Evolutionary conservation across 2,797 vertebrate species (phyloP).

Genomic region (Lateolabrax maculatus): DNA sequence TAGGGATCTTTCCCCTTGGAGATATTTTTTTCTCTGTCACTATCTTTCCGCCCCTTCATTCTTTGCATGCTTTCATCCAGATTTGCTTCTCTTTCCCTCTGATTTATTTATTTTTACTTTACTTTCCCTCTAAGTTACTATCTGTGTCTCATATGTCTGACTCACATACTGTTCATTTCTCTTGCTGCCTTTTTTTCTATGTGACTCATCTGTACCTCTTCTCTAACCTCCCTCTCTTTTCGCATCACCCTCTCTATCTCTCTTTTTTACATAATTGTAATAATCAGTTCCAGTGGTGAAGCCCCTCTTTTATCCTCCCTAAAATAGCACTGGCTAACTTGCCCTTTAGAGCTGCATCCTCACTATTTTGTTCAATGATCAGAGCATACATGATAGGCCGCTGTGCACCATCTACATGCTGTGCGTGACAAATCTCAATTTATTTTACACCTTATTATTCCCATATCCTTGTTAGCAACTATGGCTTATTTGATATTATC

Average conservation of each 20-base stretch:
- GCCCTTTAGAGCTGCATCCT: conserved; percentile 42
- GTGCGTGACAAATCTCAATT: conserved; percentile 36
- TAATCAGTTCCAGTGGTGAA: conserved; percentile 54
- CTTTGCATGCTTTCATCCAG: conserved; percentile 23
- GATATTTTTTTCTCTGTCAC: conserved; percentile 50
- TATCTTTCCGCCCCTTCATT: conserved; percentile 36
- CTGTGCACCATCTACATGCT: conserved; percentile 16
- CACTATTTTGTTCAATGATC: conserved; percentile 27
- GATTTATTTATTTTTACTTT: conserved; percentile 49
- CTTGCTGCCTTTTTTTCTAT: conserved; percentile 18
- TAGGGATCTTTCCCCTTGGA: conserved; percentile 57
- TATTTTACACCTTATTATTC: conserved; percentile 38
- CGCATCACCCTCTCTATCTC: conserved; percentile 32
- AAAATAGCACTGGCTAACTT: conserved; percentile 48
- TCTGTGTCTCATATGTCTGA: conserved; percentile 24
- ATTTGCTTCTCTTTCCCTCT: conserved; percentile 22
- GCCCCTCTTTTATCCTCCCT: conserved; percentile 42
- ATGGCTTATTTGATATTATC: conserved; percentile 34
- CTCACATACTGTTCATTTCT: conserved; percentile 22
- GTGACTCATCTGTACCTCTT: conserved; percentile 42
- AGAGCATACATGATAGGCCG: neutral
- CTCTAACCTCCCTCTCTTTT: conserved; percentile 33
- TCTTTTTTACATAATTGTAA: conserved; percentile 64
- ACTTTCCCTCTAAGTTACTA: conserved; percentile 18
- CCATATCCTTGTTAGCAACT: conserved; percentile 31